A percentile compares a stretch with the other conserved stretches of the same genome.
Conservation (phyloP, 2,888 invertebrate genomes). For the Heterodera filipjevi region DNA sequence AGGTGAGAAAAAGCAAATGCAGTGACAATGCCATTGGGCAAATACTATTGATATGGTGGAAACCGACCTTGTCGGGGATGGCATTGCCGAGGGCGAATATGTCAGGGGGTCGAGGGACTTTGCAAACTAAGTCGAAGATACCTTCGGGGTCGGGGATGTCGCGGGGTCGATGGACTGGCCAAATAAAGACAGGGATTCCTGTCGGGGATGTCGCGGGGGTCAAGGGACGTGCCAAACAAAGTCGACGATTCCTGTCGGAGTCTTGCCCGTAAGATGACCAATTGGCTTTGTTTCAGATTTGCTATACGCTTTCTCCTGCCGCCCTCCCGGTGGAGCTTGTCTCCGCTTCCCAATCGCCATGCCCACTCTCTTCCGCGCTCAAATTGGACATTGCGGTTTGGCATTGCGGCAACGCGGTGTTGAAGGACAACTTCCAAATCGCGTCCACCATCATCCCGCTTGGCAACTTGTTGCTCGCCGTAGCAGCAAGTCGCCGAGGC, state of each 20-base stretch:
- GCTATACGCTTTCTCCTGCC: conserved; percentile 42
- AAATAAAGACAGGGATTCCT: no score
- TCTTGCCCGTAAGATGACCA: no score
- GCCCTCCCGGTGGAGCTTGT: conserved; percentile 10
- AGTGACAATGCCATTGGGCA: neutral
- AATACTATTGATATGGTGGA: neutral
- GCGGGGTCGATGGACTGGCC: no score
- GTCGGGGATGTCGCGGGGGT: no score
- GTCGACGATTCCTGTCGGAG: no score
- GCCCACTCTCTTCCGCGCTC: conserved; percentile 24
- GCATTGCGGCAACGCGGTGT: conserved; percentile 66
- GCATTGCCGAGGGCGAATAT: no score
- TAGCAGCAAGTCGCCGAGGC: conserved; percentile 44
- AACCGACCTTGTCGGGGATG: neutral
- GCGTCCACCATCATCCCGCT: conserved; percentile 67
- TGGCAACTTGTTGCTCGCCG: conserved; percentile 35
- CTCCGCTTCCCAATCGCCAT: conserved; percentile 18
- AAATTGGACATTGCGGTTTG: conserved; percentile 64
- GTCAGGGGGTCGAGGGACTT: no score
- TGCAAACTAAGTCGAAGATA: no score
- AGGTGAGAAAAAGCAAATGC: conserved; percentile 71
- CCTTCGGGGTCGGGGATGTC: no score
- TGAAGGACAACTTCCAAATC: conserved; percentile 67
- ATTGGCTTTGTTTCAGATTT: conserved; percentile 49
- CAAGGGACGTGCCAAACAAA: no score